Evolutionary conservation across 2,113 vertebrate species (phyloP).

Genomic region (Psettodes erumei): DNA sequence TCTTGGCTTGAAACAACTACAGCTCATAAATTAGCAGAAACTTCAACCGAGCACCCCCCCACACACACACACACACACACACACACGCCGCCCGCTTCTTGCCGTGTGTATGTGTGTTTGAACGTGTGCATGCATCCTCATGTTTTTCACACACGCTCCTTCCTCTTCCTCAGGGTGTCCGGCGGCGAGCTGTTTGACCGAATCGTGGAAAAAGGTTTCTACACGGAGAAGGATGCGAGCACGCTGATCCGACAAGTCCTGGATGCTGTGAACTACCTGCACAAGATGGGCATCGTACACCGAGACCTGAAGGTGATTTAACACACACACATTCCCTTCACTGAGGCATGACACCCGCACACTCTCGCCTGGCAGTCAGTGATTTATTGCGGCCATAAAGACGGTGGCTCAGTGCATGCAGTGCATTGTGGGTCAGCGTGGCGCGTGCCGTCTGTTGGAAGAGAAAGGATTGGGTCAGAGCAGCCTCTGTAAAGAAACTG

Average conservation of each 20-base stretch:
- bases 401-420: conserved; percentile 16
- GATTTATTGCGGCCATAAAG: conserved; percentile 47
- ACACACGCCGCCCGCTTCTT: too few relatives aligned
- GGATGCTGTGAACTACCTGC: conserved; percentile 76
- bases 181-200: conserved; percentile 74
- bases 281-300: conserved; percentile 76
- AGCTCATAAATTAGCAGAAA: conserved; percentile 60
- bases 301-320: conserved; percentile 71
- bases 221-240: conserved; percentile 77
- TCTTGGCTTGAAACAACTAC: conserved; percentile 41
- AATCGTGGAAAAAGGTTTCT: conserved; percentile 78
- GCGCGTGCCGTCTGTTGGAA: conserved; percentile 33
- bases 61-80: too few relatives aligned
- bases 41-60: conserved; percentile 3
- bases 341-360: neutral
- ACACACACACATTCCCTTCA: neutral
- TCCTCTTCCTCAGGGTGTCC: conserved; percentile 58
- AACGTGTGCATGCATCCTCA: neutral
- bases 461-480: conserved; percentile 16
- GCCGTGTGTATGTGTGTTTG: conserved; percentile 8
- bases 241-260: conserved; percentile 74
- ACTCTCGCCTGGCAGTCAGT: conserved; percentile 21
- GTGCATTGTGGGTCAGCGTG: conserved; percentile 46
- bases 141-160: neutral
- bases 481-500: neutral